These are phyloP conservation scores for Koerneria pararmatus DNA, from an alignment of 2,888 invertebrate genomes.

Conservation along the genomic window DNA sequence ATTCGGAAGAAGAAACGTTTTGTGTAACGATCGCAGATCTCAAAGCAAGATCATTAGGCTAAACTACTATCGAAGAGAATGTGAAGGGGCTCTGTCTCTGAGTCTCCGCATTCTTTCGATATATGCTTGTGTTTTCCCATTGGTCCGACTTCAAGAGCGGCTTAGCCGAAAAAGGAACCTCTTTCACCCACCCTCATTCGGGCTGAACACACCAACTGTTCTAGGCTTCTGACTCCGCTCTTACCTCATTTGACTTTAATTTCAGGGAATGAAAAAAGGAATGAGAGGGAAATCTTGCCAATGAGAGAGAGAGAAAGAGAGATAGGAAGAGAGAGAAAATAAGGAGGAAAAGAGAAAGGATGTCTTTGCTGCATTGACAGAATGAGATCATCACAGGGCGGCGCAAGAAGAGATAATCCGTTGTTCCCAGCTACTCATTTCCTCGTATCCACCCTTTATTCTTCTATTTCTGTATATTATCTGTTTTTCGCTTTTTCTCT, in stretches of 20 bases:
- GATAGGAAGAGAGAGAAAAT: not conserved
- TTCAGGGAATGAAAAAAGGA: not conserved
- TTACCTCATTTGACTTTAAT: not conserved
- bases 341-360: not conserved
- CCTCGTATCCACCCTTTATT: not conserved
- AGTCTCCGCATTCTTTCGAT: too few species aligned
- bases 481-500: constrained; percentile 8
- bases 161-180: too few species aligned
- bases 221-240: too few species aligned
- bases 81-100: too few species aligned
- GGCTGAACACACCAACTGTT: too few species aligned
- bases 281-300: not conserved
- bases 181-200: too few species aligned
- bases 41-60: too few species aligned
- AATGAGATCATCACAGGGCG: not conserved
- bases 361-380: not conserved
- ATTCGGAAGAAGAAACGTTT: too few species aligned
- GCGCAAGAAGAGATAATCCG: not conserved
- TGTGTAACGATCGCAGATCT: too few species aligned
- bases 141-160: too few species aligned
- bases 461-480: not conserved
- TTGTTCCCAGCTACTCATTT: not conserved
- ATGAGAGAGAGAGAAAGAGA: not conserved
- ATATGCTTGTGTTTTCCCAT: too few species aligned
- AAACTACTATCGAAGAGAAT: too few species aligned